Evolutionary conservation across 2,888 invertebrate genomes (phyloP), one percentile per base, ranked within the genome.

Genomic region (Mamestra brassicae): DNA sequence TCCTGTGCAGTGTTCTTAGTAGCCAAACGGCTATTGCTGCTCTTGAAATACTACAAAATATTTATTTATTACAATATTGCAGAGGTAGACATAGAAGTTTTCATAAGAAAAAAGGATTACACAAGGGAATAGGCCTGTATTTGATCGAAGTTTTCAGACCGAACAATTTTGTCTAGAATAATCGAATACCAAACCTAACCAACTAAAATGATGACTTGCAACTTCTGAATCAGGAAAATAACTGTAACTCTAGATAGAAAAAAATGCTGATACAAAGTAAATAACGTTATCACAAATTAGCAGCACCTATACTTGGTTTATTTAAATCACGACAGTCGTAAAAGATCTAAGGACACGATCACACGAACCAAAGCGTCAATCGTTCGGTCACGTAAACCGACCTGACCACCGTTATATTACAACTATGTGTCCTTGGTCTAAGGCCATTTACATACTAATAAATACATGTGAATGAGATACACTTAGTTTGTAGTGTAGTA

Each of bases 341-440:
- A 4, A 58, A 45, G 45, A 11, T 50, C 7, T 76, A 66, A 66
- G 63, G 78, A 61, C 64, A 78, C 15, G 55, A 26, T 38, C 38
- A 83, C 61, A 78, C 47, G 36, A 60, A 61, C 13, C 17, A 7
- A 72, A 50, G 68, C 66, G 81, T 63, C 68, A 81, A 75, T 84
- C 61, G 68, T 45, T 71, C 17, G 11, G 83, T 85, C 85, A 85
- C 85, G 82, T 77, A 64, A 45, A 47, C n/a, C n/a, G 8, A 50
- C 60, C 60, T 50, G 62, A 62, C 68, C 50, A 73, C 73, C 85
- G 85, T 82, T 85, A 82, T 47, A 34, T 45, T 76, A 74, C 71
- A 62, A 76, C 58, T 45, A 34, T 71, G 62, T 82, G 75, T 72
- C 85, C 82, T 82, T 75, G 62, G 50, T 55, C 61, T 74, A 74